Evolutionary conservation across 1,140 invertebrate genomes (phyloP), one percentile per base, ranked within the genome.

Genomic region (Globodera ellingtonae): DNA sequence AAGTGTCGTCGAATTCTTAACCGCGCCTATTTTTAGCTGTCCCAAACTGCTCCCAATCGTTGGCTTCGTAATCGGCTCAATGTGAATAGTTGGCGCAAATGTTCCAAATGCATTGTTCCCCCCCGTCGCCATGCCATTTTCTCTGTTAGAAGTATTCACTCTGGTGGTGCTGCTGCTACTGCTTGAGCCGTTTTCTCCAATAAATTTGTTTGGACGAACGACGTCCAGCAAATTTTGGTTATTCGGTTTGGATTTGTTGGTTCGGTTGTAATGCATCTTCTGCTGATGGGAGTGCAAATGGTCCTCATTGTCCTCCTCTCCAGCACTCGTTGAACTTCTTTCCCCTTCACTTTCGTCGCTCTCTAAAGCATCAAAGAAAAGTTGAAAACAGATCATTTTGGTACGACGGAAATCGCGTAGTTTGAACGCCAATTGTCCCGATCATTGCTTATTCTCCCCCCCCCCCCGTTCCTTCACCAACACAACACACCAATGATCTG

Each of bases 401-500:
- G 35, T 0, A 35, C 35, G 35, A 35, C 24, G 24, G 1, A 24
- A 24, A 24, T 24, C 24, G 24, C 24, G 24, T 35, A 35, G 35
- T 35, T 35, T 35, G 35, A 35, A 35, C 35, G 35, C 35, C 35
- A 35, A 35, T 35, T 35, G 35, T 35, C 35, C 67, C 24, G 35
- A 70, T 18, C 35, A 70, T 24, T 47, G 18, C 24, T 47, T 8
- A 13, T 15, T 18, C 24, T 24, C 35, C 8, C 18, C 66, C 66
- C 35, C 66, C 66, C 66, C 66, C 66, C 66, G 7, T 13, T 52
- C 50, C 50, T 9, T 52, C 50, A 52, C 50, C 50, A 7, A 52
- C 10, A 0, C 50, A 52, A 52, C 50, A 4, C 13, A 76, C 74
- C 74, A 62, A 76, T 76, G 24, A 76, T 76, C 50, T 77, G 59